phyloP scores from a whole-genome alignment of 35 echinoderm and acorn worm genomes.

The Diadema setosum region DNA sequence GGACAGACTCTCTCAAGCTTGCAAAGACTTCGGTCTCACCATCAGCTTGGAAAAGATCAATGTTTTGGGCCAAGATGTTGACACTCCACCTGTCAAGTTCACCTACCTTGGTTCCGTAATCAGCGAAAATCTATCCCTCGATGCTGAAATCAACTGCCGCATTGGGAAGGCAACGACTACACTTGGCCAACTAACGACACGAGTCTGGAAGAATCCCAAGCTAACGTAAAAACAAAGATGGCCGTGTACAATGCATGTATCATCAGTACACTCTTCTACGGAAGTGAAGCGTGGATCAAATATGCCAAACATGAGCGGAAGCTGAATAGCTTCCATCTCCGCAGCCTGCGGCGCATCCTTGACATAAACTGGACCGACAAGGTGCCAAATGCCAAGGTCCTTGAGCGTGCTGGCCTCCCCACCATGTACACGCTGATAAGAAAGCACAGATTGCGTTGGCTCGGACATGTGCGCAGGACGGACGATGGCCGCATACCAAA shows the following conservation, averaged over 20 bases:
- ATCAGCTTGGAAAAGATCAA: conserved; percentile 52
- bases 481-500: no score
- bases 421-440: no score
- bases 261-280: conserved; percentile 39
- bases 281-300: conserved; percentile 21
- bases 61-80: neutral
- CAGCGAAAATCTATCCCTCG: conserved; percentile 2
- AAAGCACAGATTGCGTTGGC: no score
- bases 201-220: conserved; percentile 42
- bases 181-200: neutral
- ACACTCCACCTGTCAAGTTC: neutral
- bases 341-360: neutral
- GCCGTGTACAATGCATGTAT: conserved; percentile 37
- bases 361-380: neutral
- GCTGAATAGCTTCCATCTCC: conserved; percentile 11
- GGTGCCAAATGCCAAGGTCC: no score
- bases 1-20: conserved; percentile 22
- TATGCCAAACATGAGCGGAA: conserved; percentile 16
- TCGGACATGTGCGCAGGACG: no score
- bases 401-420: no score
- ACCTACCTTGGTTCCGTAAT: neutral
- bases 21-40: conserved; percentile 51
- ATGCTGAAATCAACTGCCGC: neutral
- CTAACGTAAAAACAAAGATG: conserved; percentile 42
- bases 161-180: neutral